Base-by-base conservation (phyloP, 2,113 vertebrate species). In the Rana temporaria region DNA sequence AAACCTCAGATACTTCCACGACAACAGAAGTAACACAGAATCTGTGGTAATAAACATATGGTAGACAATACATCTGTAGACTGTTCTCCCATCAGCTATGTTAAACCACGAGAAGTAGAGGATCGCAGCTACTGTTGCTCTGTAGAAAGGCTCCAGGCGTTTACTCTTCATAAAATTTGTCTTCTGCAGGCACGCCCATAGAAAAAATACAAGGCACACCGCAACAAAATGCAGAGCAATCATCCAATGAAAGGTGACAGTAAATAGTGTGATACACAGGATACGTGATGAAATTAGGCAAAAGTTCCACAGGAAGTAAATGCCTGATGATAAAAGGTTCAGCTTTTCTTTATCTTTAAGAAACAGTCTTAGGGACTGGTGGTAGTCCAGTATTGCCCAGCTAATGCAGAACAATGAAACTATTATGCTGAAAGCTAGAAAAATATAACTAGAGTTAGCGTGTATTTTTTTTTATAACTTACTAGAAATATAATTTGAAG, bases 41-140 rank as follows among this genome's bases (percentile, higher is more conserved):
- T 99, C 98, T 1, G 70, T 38, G 19, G 91, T 77, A 1, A 97
- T 90, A 89, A 99, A 96, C 4, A 81, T 0, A 0, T 97, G 91
- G 75, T 99, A 98, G 86, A 99, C 94, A 84, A 88, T 0, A 85
- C 95, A 93, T 60, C 97, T 91, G 78, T 87, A 53, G 9, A 88
- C 84, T 0, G 96, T 98, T 6, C 62, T 90, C 0, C 97, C 97
- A 42, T 90, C 93, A 0, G 93, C 87, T 78, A 99, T 95, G 0
- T 96, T 99, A 85, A 99, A 99, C 98, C 98, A 99, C 89, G 95
- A 97, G 93, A 99, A 99, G 87, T 99, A 99, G 85, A 97, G 96
- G 70, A 99, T 95, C 55, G 95, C 88, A 0, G 95, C 97, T 22
- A 98, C 92, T 0, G 92, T 80, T 68, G 90, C 94, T 16, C 96